Evolutionary conservation across 2,888 invertebrate genomes (phyloP), one percentile per base, ranked within the genome.

Genomic region (Drosophila peninsularis): DNA sequence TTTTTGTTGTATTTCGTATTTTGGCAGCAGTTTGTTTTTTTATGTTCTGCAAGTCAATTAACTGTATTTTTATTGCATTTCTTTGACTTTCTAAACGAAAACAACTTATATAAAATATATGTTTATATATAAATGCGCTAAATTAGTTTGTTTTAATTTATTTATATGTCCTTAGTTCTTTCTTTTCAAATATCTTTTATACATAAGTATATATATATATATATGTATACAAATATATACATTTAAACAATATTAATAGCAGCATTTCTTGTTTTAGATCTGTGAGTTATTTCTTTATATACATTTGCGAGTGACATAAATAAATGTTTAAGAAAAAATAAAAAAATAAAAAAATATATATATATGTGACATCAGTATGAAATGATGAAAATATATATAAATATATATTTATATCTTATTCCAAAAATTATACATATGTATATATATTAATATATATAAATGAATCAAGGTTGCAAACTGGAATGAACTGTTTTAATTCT

Each of bases 111-210:
- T 41, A 19, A 14, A 41, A 30, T 5, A 10, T 19, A 19, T 30
- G 21, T 14, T 54, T 39, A 32, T 19, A 41, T n/a, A 11, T 24
- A 14, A 27, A 27, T 44, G 32, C 32, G 34, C 13, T 3, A 7
- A 42, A 21, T 21, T 32, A 60, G 13, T 45, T 53, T 62, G 14
- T 49, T 42, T 53, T n/a, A 52, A 66, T 71, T 69, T 86, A 67
- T 71, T 77, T 74, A 53, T 69, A 67, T 82, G 72, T 79, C 72
- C 64, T 69, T 57, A 64, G 60, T 41, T 39, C 14, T n/a, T 24
- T 62, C 39, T 3, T 24, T 36, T 37, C 47, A 7, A 24, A 52
- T 17, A 41, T 57, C 0, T 55, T 45, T 30, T 41, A 14, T 44
- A 39, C 30, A 14, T 11, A n/a, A 24, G 4, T n/a, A 27, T 13